Conservation (phyloP, 2,888 invertebrate species). For the Polyommatus iphigenia region DNA sequence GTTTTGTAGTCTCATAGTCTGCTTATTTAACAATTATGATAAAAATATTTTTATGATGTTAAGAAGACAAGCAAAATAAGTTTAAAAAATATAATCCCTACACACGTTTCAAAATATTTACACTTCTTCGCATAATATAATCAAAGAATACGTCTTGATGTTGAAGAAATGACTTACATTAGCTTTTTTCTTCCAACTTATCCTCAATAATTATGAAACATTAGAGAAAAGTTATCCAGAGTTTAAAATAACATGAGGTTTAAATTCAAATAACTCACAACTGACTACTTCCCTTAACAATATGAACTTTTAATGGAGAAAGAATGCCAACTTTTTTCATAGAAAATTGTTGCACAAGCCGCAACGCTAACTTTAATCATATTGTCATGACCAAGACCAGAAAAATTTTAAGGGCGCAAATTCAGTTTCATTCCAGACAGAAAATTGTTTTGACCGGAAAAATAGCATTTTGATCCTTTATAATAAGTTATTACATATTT, state of each 20-base stretch:
- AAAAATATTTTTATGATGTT: too few species aligned
- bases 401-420: too few species aligned
- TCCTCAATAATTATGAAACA: background rate
- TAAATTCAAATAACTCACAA: background rate
- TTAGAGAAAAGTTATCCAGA: background rate
- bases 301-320: slow-evolving; percentile 4
- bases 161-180: background rate
- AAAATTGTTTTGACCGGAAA: too few species aligned
- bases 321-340: background rate
- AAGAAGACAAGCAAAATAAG: too few species aligned
- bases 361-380: slow-evolving; percentile 4
- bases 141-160: too few species aligned
- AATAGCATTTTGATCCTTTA: too few species aligned
- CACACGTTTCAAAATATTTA: too few species aligned
- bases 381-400: background rate
- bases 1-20: too few species aligned
- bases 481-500: too few species aligned
- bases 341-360: slow-evolving; percentile 12
- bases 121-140: too few species aligned
- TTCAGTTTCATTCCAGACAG: too few species aligned
- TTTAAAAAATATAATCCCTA: too few species aligned
- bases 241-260: background rate
- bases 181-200: background rate
- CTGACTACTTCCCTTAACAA: background rate
- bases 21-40: background rate